phyloP scores from a whole-genome alignment of 2,797 vertebrate genomes.

The Lutjanus argentimaculatus region DNA sequence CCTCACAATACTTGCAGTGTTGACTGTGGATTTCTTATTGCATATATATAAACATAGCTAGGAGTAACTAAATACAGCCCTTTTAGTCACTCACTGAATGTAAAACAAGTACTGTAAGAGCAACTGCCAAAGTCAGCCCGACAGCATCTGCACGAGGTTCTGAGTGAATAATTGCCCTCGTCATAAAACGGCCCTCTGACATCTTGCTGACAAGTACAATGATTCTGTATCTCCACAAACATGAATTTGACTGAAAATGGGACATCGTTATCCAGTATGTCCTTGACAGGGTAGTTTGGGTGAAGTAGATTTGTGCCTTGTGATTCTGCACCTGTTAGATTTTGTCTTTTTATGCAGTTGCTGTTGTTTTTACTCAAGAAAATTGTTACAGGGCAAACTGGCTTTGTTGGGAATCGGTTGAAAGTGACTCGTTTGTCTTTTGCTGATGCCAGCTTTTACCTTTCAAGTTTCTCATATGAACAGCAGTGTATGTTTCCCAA shows the following conservation, averaged over 20 bases:
- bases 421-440: not conserved
- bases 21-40: not conserved
- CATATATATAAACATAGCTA: slow-evolving; percentile 28
- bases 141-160: not conserved
- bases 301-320: not conserved
- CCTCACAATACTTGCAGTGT: not conserved
- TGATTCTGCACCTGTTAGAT: slow-evolving; percentile 26
- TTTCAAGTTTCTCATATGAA: not conserved
- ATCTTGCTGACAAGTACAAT: slow-evolving; percentile 5
- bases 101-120: slow-evolving; percentile 1
- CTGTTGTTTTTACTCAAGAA: not conserved
- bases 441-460: not conserved
- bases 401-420: not conserved
- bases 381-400: not conserved
- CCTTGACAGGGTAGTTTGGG: not conserved
- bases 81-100: not conserved
- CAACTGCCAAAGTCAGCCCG: slow-evolving; percentile 16
- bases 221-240: slow-evolving; percentile 13
- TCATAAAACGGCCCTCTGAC: not conserved
- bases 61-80: slow-evolving; percentile 7
- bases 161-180: slow-evolving; percentile 1
- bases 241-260: slow-evolving; percentile 4
- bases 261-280: not conserved
- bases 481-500: not conserved
- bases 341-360: not conserved